Percentiles rank a stretch among this genome's conserved stretches.
These are phyloP conservation scores for Brachymystax lenok DNA, from an alignment of 2,797 vertebrate species.

Conservation along the genomic window DNA sequence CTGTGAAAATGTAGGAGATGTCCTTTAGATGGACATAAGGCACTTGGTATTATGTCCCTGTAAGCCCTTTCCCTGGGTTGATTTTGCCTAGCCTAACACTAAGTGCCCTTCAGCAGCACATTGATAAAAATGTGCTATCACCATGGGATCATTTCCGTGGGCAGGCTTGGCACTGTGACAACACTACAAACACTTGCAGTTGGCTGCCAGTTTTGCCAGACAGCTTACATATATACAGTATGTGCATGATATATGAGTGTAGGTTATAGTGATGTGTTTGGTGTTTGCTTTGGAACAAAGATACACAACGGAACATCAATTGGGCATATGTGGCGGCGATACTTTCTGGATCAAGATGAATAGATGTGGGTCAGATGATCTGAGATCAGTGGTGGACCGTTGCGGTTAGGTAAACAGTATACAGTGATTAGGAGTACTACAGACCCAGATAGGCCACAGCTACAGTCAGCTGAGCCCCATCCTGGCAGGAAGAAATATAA, in stretches of 20 bases:
- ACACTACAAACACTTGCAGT: slow-evolving; percentile 14
- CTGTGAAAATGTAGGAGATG: slow-evolving; percentile 30
- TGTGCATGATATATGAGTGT: neutral
- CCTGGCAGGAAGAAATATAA: slow-evolving; percentile 24
- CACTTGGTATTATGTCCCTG: neutral
- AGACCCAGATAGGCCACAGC: neutral
- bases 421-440: neutral
- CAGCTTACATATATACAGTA: slow-evolving; percentile 19
- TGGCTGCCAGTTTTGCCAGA: slow-evolving; percentile 4
- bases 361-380: neutral
- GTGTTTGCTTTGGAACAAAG: neutral
- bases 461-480: neutral
- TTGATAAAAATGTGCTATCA: slow-evolving; percentile 14
- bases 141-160: neutral
- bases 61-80: neutral
- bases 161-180: slow-evolving; percentile 13
- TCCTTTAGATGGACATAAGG: slow-evolving; percentile 11
- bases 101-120: neutral
- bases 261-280: neutral
- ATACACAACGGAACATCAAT: neutral
- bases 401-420: neutral
- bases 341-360: neutral
- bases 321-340: neutral
- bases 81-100: neutral
- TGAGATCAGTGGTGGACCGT: neutral